Percentiles rank a stretch among this genome's conserved stretches.
phyloP scores from a whole-genome alignment of 2,888 invertebrate genomes.

The Callimorpha dominula region DNA sequence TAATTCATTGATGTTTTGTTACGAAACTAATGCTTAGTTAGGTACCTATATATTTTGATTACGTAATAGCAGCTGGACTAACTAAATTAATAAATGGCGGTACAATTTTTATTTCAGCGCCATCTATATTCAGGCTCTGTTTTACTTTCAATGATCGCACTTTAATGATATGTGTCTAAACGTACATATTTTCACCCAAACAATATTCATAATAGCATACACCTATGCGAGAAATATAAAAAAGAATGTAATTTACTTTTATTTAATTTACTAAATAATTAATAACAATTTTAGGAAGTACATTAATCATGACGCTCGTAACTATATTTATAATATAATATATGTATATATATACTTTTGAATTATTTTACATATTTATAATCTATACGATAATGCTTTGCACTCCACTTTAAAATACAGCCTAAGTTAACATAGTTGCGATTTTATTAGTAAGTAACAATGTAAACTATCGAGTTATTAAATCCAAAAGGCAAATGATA shows the following conservation, averaged over 20 bases:
- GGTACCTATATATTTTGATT: neutral
- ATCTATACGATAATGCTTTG: conserved; percentile 46
- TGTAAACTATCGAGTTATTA: conserved; percentile 4
- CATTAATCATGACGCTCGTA: conserved; percentile 55
- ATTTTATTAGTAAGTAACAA: conserved; percentile 32
- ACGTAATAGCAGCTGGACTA: neutral
- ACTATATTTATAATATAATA: conserved; percentile 44
- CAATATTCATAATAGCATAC: conserved; percentile 52
- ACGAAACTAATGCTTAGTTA: neutral
- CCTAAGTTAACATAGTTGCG: conserved; percentile 44
- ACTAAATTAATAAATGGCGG: conserved; percentile 1
- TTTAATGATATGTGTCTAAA: conserved; percentile 49
- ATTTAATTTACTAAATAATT: conserved; percentile 65
- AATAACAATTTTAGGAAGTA: conserved; percentile 71
- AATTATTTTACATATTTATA: conserved; percentile 51
- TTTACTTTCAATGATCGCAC: conserved; percentile 25
- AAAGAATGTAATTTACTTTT: conserved; percentile 40
- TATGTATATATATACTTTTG: conserved; percentile 47
- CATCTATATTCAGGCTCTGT: neutral
- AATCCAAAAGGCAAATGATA: neutral
- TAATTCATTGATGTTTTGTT: neutral
- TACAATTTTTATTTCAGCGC: neutral
- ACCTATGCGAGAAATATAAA: conserved; percentile 52
- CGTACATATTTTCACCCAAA: conserved; percentile 46
- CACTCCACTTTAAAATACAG: conserved; percentile 51